Evolutionary conservation across 2,888 invertebrate species (phyloP).

Genomic region (Gastrophysa polygoni): DNA sequence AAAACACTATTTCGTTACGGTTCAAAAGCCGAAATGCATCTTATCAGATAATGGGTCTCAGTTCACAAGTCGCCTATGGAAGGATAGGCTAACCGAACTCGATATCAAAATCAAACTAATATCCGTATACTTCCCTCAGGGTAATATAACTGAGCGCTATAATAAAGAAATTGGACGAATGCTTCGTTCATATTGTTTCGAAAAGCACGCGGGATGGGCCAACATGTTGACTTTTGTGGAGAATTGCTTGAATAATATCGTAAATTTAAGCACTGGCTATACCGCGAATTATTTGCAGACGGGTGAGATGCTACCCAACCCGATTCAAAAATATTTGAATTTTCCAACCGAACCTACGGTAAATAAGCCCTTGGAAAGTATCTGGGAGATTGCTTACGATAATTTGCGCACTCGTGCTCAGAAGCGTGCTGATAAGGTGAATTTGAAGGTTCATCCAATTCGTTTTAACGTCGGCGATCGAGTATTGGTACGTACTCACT

Average conservation of each 20-base stretch:
- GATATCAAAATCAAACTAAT: not conserved
- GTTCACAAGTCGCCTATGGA: constrained; percentile 30
- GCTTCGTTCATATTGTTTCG: constrained; percentile 18
- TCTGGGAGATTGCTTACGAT: not conserved
- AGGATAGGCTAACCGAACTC: not conserved
- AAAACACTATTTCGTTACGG: constrained; percentile 19
- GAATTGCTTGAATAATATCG: constrained; percentile 15
- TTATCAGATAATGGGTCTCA: no score
- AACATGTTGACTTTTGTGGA: constrained; percentile 10
- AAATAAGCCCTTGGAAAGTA: not conserved
- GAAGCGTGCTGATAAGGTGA: not conserved
- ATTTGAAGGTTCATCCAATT: not conserved
- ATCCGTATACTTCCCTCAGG: no score
- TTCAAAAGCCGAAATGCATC: constrained; percentile 31
- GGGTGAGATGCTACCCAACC: not conserved
- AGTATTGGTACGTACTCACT: constrained; percentile 2
- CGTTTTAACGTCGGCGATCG: not conserved
- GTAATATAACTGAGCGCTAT: no score
- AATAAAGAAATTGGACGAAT: constrained; percentile 23
- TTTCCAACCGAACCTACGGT: not conserved
- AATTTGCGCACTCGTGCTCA: not conserved
- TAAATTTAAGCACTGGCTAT: constrained; percentile 16
- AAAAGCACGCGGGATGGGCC: constrained; percentile 24
- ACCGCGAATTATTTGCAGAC: constrained; percentile 5
- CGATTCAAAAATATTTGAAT: not conserved